These are phyloP conservation scores for Lepidotrigona ventralis DNA, from an alignment of 1,140 invertebrate genomes.

Conservation along the genomic window DNA sequence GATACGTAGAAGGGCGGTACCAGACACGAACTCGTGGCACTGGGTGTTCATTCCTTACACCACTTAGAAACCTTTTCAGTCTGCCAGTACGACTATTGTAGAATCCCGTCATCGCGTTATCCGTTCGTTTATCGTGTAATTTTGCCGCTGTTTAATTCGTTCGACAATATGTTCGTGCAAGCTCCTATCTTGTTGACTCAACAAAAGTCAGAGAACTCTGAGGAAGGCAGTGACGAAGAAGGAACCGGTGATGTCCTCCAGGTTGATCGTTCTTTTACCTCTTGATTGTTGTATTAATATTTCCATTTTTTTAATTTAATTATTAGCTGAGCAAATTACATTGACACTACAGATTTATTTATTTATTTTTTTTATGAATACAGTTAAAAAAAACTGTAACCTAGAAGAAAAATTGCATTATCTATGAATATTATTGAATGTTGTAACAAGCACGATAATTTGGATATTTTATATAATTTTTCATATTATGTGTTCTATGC, in stretches of 20 bases:
- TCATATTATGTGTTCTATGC: too few species aligned
- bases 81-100: background rate
- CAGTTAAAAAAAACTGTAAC: too few species aligned
- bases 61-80: slow-evolving; percentile 27
- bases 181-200: slow-evolving; percentile 58
- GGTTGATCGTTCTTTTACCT: slow-evolving; percentile 55
- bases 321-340: too few species aligned
- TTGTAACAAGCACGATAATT: too few species aligned
- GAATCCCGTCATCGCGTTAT: slow-evolving; percentile 1
- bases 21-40: slow-evolving; percentile 70
- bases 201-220: slow-evolving; percentile 71
- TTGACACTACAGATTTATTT: too few species aligned
- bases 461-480: too few species aligned
- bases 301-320: too few species aligned
- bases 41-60: slow-evolving; percentile 52
- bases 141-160: background rate
- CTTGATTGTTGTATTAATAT: background rate
- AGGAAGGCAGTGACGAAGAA: slow-evolving; percentile 73
- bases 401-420: too few species aligned
- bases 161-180: slow-evolving; percentile 75
- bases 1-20: slow-evolving; percentile 67
- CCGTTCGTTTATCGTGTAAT: background rate
- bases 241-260: slow-evolving; percentile 72
- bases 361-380: too few species aligned
- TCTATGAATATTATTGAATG: too few species aligned